Conservation (phyloP, 2,113 vertebrate species). For the Odocoileus virginianus region DNA sequence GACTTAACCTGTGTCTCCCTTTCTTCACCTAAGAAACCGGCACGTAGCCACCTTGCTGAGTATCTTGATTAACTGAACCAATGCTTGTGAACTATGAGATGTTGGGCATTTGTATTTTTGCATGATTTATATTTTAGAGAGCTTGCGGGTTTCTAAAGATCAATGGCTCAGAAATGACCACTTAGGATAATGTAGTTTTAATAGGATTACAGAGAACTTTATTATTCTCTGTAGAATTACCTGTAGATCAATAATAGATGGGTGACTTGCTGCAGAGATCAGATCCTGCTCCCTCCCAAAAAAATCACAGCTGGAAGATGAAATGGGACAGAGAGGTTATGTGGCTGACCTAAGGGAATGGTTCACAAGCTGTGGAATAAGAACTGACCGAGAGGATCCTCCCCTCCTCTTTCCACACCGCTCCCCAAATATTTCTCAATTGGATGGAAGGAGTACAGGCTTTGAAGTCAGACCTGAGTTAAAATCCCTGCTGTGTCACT, state of each 20-base stretch:
- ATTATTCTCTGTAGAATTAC: slow-evolving; percentile 11
- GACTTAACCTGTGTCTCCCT: not conserved
- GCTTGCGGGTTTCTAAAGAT: not conserved
- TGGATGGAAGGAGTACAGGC: not conserved
- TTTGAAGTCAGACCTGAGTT: not conserved
- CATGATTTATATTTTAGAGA: not conserved
- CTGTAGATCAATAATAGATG: not conserved
- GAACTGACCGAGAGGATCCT: not conserved
- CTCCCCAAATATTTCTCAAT: not conserved
- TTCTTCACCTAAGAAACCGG: not conserved
- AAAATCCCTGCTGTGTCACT: not conserved
- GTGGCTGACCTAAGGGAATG: not conserved
- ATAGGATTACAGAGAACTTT: not conserved
- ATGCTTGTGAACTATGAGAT: not conserved
- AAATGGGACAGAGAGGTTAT: not conserved
- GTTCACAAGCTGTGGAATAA: not conserved
- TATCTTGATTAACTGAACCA: not conserved
- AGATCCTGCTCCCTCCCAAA: not conserved
- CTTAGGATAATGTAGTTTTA: slow-evolving; percentile 13
- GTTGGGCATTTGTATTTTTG: not conserved
- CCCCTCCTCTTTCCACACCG: not conserved
- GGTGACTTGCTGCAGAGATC: not conserved
- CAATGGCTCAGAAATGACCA: not conserved
- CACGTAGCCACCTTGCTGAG: not conserved
- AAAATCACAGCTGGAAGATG: not conserved